Conservation (phyloP, 2,113 vertebrate species). For the Pollachius pollachius region DNA sequence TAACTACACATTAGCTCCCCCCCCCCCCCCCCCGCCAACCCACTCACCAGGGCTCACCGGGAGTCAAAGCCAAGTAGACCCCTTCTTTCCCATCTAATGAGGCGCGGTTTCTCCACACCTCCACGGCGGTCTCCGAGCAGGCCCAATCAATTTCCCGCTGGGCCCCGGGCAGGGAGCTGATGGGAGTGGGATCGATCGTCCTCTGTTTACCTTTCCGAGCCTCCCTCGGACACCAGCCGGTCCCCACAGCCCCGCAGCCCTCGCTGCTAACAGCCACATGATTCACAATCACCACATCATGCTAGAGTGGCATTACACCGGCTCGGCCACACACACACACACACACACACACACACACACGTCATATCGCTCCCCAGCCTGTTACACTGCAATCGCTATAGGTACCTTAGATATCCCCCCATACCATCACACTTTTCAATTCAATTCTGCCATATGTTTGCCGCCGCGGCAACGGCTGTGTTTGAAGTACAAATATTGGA, state of each 20-base stretch:
- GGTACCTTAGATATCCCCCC: neutral
- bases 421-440: slow-evolving; percentile 3
- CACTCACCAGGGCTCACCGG: slow-evolving; percentile 46
- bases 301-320: slow-evolving; percentile 16
- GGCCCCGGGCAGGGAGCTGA: slow-evolving; percentile 66
- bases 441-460: neutral
- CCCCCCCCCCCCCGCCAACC: slow-evolving; percentile 46
- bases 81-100: slow-evolving; percentile 44
- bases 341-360: slow-evolving; percentile 16
- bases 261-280: slow-evolving; percentile 19
- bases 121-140: slow-evolving; percentile 42
- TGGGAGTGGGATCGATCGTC: slow-evolving; percentile 72
- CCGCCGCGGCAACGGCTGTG: neutral
- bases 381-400: slow-evolving; percentile 12
- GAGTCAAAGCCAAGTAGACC: slow-evolving; percentile 41
- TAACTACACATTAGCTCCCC: slow-evolving; percentile 62
- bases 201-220: slow-evolving; percentile 58
- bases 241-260: slow-evolving; percentile 10
- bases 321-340: slow-evolving; percentile 4
- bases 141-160: slow-evolving; percentile 52
- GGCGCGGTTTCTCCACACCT: slow-evolving; percentile 47
- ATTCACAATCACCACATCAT: slow-evolving; percentile 37
- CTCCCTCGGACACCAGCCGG: slow-evolving; percentile 35
- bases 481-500: neutral
- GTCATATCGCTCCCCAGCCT: neutral